Base-by-base conservation (phyloP, 53 echinoderm and acorn worm species). In the Paracentrotus lividus region DNA sequence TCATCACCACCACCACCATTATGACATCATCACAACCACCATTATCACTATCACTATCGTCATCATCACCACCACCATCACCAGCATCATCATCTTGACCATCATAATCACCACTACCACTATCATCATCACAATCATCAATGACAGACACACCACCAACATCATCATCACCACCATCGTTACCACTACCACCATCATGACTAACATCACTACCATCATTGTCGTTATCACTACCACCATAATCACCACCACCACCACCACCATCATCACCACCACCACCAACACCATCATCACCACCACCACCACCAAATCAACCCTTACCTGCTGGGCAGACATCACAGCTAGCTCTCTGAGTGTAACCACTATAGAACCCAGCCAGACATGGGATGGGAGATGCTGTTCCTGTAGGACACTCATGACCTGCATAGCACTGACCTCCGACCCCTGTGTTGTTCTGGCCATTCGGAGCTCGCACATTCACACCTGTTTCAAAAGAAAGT, bases 281-380 rank as follows among this genome's bases (percentile, higher is more conserved):
- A 27, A 14, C 85, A 52, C 14, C 85, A 51, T 55, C 52, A 86
- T 29, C 86, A 86, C 20, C 57, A 86, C 14, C 1, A 2, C 15
- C 38, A 0, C 52, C 52, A 52, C 13, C 15, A 66, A 27, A 66
- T 23, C 21, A 2, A 38, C 7, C 12, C 84, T 69, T 78, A 98
- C 98, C 98, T 85, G 94, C 93, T 16, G 99, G 99, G 55, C 99
- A 98, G 15, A 94, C 86, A 21, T 96, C 95, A 84, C 99, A 98
- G 18, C 81, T 94, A 5, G 66, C 96, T 94, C 95, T 97, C 93
- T 96, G 96, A 9, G 60, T 94, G 84, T 94, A 87, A 3, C 95
- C 93, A 7, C 97, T 92, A 85, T 96, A 97, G 56, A 90, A 93
- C 4, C 99, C 99, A 86, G 99, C 95, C 20, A 93, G 93, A 88